Conservation (phyloP, 2,888 invertebrate species). For the Melanchra persicariae region DNA sequence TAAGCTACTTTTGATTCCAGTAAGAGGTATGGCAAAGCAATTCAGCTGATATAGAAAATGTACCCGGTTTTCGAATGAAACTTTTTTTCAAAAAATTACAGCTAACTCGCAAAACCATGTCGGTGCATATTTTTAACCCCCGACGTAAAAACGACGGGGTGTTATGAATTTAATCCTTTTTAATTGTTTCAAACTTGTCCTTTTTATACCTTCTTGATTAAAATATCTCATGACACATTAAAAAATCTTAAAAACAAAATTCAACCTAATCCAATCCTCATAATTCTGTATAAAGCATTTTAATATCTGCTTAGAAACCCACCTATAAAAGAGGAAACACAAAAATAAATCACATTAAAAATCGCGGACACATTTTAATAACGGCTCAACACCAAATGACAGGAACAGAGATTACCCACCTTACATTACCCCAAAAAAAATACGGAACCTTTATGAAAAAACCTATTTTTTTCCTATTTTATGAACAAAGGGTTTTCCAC, state of each 20-base stretch:
- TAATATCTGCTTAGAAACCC: slow-evolving; percentile 22
- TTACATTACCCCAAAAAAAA: slow-evolving; percentile 47
- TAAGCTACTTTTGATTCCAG: too few species aligned
- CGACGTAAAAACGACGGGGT: too few species aligned
- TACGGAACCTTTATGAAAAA: slow-evolving; percentile 61
- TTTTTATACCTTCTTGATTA: too few species aligned
- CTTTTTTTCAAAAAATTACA: too few species aligned
- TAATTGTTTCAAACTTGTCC: too few species aligned
- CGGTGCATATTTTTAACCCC: too few species aligned
- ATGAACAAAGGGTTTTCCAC: slow-evolving; percentile 63
- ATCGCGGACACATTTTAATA: slow-evolving; percentile 48
- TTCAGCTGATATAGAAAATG: too few species aligned
- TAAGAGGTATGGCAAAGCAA: too few species aligned
- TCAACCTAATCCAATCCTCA: not conserved
- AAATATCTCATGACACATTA: too few species aligned
- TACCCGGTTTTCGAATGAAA: too few species aligned
- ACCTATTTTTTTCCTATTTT: slow-evolving; percentile 58
- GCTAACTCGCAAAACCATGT: too few species aligned
- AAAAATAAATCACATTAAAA: slow-evolving; percentile 38
- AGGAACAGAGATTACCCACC: slow-evolving; percentile 54
- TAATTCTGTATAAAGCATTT: not conserved
- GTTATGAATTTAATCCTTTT: too few species aligned
- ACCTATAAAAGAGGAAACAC: not conserved
- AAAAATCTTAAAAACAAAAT: not conserved
- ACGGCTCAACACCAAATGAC: slow-evolving; percentile 38